Evolutionary conservation across 2,888 invertebrate species (phyloP).

Genomic region (Nomada ferruginata): DNA sequence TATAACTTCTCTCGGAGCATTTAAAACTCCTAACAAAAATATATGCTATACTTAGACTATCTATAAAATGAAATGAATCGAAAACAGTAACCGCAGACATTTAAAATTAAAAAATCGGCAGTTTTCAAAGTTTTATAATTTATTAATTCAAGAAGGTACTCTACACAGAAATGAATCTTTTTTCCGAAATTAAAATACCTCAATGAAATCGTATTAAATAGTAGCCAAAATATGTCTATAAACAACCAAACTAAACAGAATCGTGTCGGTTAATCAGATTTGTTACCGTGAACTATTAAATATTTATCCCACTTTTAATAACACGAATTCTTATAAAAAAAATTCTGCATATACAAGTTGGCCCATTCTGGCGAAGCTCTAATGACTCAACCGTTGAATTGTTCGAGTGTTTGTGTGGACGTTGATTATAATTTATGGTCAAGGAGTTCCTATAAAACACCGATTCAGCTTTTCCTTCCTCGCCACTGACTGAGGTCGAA

Average conservation of each 20-base stretch:
- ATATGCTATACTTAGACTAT: too few species aligned
- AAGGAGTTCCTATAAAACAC: constrained; percentile 73
- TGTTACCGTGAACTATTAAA: constrained; percentile 35
- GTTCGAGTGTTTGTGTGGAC: constrained; percentile 74
- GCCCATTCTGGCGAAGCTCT: constrained; percentile 61
- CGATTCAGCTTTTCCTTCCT: constrained; percentile 53
- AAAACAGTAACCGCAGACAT: too few species aligned
- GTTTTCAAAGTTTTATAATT: too few species aligned
- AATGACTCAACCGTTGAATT: constrained; percentile 73
- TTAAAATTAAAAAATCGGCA: too few species aligned
- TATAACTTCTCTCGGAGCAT: neutral
- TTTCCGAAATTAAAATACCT: too few species aligned
- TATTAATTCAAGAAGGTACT: too few species aligned
- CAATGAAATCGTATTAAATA: constrained; percentile 52
- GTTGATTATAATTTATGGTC: constrained; percentile 82
- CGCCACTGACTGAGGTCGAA: constrained; percentile 10
- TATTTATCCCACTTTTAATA: constrained; percentile 40
- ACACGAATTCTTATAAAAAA: constrained; percentile 28
- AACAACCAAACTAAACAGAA: neutral
- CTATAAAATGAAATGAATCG: too few species aligned
- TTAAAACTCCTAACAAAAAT: too few species aligned
- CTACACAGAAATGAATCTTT: too few species aligned
- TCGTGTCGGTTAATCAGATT: constrained; percentile 33
- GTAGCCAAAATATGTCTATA: neutral
- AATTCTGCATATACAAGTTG: neutral